These are phyloP conservation scores for Elephantulus edwardii DNA, from an alignment of 2,113 vertebrate species.

Conservation along the genomic window DNA sequence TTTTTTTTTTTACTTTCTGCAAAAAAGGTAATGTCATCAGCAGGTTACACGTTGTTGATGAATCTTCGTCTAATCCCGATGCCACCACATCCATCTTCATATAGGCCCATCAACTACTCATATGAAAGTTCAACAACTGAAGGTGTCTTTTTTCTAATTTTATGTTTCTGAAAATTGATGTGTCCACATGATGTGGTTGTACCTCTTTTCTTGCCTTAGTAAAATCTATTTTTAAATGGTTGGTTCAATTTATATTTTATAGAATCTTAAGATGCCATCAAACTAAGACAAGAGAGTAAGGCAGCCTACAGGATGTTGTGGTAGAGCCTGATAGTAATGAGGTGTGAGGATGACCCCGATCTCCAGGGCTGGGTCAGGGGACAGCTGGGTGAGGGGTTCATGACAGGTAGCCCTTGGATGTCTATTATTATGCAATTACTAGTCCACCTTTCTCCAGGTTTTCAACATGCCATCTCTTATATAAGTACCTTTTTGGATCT, in stretches of 20 bases:
- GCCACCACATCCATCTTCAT: too few species aligned
- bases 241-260: not conserved
- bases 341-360: not conserved
- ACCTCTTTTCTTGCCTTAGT: not conserved
- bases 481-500: not conserved
- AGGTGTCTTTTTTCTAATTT: constrained; percentile 1
- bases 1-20: too few species aligned
- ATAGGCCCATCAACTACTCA: too few species aligned
- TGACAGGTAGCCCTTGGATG: not conserved
- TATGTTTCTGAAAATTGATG: constrained; percentile 44
- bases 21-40: too few species aligned
- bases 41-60: too few species aligned
- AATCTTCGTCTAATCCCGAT: too few species aligned
- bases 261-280: not conserved
- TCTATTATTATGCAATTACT: not conserved
- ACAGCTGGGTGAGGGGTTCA: fast-evolving
- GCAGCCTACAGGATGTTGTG: not conserved
- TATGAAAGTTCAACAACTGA: constrained; percentile 27
- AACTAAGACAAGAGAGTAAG: not conserved
- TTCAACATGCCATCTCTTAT: not conserved
- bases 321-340: too few species aligned
- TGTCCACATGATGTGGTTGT: not conserved
- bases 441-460: not conserved
- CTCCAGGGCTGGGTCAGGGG: not conserved
- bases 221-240: not conserved